Base-by-base conservation (phyloP, 2,113 vertebrate species). In the Hystrix brachyura region DNA sequence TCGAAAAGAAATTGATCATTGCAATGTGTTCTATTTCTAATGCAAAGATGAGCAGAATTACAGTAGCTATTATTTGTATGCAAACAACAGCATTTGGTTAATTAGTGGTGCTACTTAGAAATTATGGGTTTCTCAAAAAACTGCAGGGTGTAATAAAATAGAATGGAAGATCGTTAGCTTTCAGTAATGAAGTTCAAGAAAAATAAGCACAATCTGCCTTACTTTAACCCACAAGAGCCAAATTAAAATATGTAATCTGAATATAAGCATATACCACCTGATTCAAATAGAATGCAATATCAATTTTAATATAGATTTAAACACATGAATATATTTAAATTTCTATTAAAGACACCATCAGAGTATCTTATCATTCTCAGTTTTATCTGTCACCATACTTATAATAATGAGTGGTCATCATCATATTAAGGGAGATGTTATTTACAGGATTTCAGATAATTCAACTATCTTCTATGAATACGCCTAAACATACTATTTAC, bases 111-210 rank as follows among this genome's bases (percentile, higher is more conserved):
- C 92, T 97, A 95, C 96, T 98, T 96, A 96, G 92, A 98, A 98
- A 98, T 98, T 97, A 98, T 88, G 94, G 94, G 97, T 98, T 98
- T 97, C 97, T 94, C 95, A 95, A 97, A 97, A 97, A 98, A 97
- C 96, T 97, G 80, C 97, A 97, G 97, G 96, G 94, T 97, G 59
- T 97, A 97, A 97, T 98, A 98, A 98, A 98, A 95, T 84, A 97
- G 97, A 97, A 91, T 93, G 96, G 65, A 83, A 96, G 95, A 97
- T 97, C 96, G 95, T 98, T 98, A 97, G 92, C 79, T 97, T 97
- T 97, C 78, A n/a, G 74, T 93, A 97, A 97, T 93, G 95, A 96
- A 97, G 92, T 94, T 85, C 82, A 90, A 91, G 93, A 86, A 95
- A 97, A 97, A 87, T 91, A 96, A 96, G 82, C 84, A 62, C 27